These are phyloP conservation scores for Acrocera orbiculus DNA, from an alignment of 2,888 invertebrate genomes.

Conservation along the genomic window DNA sequence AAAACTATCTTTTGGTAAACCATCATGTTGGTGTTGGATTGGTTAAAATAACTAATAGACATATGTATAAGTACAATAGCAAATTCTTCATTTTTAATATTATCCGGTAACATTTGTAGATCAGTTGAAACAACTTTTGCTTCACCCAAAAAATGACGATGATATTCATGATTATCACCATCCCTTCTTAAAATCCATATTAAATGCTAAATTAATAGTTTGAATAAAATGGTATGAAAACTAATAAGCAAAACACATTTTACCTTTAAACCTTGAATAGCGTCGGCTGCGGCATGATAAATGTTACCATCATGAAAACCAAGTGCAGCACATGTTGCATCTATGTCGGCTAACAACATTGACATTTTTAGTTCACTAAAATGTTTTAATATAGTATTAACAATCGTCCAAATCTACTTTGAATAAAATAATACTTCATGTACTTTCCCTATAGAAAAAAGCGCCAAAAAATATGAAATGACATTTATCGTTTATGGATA, in stretches of 20 bases:
- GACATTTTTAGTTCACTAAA: slow-evolving; percentile 28
- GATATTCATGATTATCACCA: slow-evolving; percentile 69
- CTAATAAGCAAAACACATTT: not conserved
- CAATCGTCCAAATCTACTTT: no score
- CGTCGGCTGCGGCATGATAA: slow-evolving; percentile 28
- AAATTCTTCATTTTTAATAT: slow-evolving; percentile 58
- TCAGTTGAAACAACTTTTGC: slow-evolving; percentile 82
- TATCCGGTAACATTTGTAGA: slow-evolving; percentile 69
- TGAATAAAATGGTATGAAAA: not conserved
- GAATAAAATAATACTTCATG: no score
- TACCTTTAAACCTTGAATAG: slow-evolving; percentile 27
- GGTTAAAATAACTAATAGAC: slow-evolving; percentile 77
- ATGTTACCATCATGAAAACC: slow-evolving; percentile 28
- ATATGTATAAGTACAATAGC: slow-evolving; percentile 78
- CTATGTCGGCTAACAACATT: slow-evolving; percentile 28
- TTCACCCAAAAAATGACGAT: slow-evolving; percentile 74
- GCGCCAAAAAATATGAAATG: no score
- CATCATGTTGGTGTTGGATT: slow-evolving; percentile 75
- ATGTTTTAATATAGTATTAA: no score
- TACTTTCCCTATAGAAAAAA: no score
- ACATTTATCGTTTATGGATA: no score
- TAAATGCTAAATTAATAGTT: slow-evolving; percentile 24
- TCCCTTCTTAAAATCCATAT: slow-evolving; percentile 59
- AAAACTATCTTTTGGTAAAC: slow-evolving; percentile 64
- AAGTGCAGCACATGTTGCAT: slow-evolving; percentile 30